Evolutionary conservation across 2,113 vertebrate genomes (phyloP), one percentile per base, ranked within the genome.

Genomic region (Chaetodon auriga): DNA sequence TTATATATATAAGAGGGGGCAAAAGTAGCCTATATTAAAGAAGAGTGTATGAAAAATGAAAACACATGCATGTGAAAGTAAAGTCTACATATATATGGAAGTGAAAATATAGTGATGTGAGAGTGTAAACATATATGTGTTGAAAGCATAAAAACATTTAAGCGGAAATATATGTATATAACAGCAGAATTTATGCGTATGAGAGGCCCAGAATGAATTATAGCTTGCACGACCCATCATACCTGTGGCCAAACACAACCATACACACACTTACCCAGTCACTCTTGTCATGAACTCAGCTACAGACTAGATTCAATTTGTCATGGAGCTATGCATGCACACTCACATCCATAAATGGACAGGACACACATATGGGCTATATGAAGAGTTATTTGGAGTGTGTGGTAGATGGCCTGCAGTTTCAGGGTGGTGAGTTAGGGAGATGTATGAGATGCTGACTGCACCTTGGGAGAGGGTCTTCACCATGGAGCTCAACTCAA

Each of bases 351-450:
- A 63, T 6, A 61, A 16, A 80, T 38, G 68, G 51, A 68, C 72
- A 48, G 7, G 53, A 48, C 49, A 23, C 46, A 63, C 15, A 48
- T 25, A 64, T 57, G 65, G 43, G 8, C 25, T 43, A 19, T 15
- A 72, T 45, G 73, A 68, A 78, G 54, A 83, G 62, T 57, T 82
- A 51, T 30, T 82, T 46, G 25, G 53, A 69, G 64, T 68, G 74
- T 76, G 48, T 80, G 48, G 81, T 78, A 80, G 82, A 83, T 77
- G 83, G 85, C 83, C 83, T 86, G 68, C 75, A 77, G 82, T 83
- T 93, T 82, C 81, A 74, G 74, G 63, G 71, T 80, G 84, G 89
- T 91, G 92, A 93, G 83, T 93, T 94, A 94, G 94, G 90, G 91
- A 92, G 92, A 95, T 88, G 80, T 89, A 89, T 93, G 89, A 80